These are phyloP conservation scores for Galaxea fascicularis DNA, from an alignment of 92 coral and sea anemone genomes.

Conservation along the genomic window DNA sequence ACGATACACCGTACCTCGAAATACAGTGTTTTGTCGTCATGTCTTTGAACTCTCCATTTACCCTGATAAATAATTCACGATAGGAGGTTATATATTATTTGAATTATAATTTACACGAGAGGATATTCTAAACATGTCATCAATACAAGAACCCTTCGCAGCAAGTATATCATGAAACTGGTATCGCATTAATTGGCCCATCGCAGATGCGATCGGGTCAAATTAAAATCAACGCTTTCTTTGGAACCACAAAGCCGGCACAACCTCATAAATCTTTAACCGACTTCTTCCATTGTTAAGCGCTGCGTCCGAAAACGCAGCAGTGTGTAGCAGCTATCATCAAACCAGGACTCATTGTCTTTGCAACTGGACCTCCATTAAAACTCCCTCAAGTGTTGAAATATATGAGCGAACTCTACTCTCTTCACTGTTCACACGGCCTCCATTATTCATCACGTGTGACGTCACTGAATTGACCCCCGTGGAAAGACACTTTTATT, in stretches of 20 bases:
- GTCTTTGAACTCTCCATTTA: not conserved
- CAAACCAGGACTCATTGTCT: not conserved
- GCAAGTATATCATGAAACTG: not conserved
- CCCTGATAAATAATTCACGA: not conserved
- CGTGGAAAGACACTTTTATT: not conserved
- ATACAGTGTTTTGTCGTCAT: not conserved
- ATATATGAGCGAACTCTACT: not conserved
- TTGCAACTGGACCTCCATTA: not conserved
- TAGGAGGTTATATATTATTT: not conserved
- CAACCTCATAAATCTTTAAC: conserved; percentile 15
- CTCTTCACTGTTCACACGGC: not conserved
- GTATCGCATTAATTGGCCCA: not conserved
- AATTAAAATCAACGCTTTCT: conserved; percentile 12
- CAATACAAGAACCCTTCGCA: not conserved
- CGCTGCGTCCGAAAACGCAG: conserved; percentile 1
- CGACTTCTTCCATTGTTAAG: not conserved
- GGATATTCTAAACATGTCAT: not conserved
- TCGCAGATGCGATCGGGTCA: not conserved
- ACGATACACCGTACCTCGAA: not conserved
- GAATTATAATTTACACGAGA: not conserved
- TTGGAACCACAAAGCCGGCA: conserved; percentile 8
- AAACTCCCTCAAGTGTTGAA: not conserved
- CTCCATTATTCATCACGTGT: not conserved
- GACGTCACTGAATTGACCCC: conserved; percentile 38
- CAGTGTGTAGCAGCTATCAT: not conserved